Evolutionary conservation across 2,113 vertebrate genomes (phyloP).

Genomic region (Nematolebias whitei): DNA sequence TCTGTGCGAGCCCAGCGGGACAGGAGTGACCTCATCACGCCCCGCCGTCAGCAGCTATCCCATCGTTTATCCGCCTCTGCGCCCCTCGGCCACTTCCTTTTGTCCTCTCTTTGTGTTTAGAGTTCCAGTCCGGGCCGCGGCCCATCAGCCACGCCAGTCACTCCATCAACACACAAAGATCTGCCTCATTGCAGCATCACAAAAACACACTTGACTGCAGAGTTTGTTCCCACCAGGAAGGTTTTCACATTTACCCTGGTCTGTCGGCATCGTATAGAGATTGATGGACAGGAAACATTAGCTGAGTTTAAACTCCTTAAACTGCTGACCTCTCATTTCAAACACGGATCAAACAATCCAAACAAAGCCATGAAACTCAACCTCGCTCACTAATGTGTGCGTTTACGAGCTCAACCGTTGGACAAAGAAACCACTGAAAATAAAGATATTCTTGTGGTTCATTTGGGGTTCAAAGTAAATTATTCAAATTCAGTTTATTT

Average conservation of each 20-base stretch:
- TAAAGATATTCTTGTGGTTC: no score
- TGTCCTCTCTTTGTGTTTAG: constrained; percentile 24
- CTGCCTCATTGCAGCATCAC: background rate
- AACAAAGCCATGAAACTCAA: no score
- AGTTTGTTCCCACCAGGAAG: background rate
- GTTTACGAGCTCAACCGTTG: no score
- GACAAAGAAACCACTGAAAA: no score
- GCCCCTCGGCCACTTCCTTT: background rate
- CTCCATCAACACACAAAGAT: constrained; percentile 17
- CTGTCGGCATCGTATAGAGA: background rate
- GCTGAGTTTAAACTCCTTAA: background rate
- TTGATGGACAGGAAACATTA: background rate
- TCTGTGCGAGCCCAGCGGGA: constrained; percentile 8
- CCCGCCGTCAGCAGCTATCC: constrained; percentile 15
- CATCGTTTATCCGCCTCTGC: background rate
- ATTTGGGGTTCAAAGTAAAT: no score
- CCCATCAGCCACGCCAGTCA: constrained; percentile 5
- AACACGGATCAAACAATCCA: no score
- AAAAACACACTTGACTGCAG: background rate
- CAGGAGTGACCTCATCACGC: constrained; percentile 47
- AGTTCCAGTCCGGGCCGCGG: constrained; percentile 2
- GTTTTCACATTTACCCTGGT: background rate
- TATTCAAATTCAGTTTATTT: no score
- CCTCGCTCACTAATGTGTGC: no score
- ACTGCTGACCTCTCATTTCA: background rate